Evolutionary conservation across 2,888 invertebrate species (phyloP).

Genomic region (Achlya flavicornis): DNA sequence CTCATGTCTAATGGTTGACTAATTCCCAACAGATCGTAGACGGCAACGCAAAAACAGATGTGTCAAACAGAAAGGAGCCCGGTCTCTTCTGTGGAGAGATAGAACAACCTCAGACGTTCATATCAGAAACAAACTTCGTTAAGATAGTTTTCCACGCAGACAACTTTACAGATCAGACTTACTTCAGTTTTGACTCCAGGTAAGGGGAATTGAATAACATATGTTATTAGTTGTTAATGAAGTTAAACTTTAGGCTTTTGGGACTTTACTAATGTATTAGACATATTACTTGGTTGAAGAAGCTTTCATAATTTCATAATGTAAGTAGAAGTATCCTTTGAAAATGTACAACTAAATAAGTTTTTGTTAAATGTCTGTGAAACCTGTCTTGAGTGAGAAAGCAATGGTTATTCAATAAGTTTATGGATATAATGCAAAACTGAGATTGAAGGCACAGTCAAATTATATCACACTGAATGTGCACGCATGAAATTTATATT

Average conservation of each 20-base stretch:
- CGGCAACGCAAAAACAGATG: conserved; percentile 94
- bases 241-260: conserved; percentile 81
- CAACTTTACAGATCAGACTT: conserved; percentile 96
- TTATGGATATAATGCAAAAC: too few species aligned
- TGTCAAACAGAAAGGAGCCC: conserved; percentile 93
- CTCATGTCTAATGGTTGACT: neutral
- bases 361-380: too few species aligned
- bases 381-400: too few species aligned
- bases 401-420: too few species aligned
- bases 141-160: conserved; percentile 96
- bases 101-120: conserved; percentile 96
- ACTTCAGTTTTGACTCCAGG: conserved; percentile 91
- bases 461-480: too few species aligned
- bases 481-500: too few species aligned
- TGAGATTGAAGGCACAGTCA: too few species aligned
- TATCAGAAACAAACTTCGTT: conserved; percentile 96
- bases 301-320: too few species aligned
- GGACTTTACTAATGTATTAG: too few species aligned
- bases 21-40: conserved; percentile 90
- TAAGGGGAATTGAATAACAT: conserved; percentile 86
- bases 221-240: conserved; percentile 48
- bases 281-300: too few species aligned
- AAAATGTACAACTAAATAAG: too few species aligned
- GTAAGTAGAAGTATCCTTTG: too few species aligned
- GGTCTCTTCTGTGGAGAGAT: conserved; percentile 97